Percentiles rank a stretch among this genome's conserved stretches.
Conservation (phyloP, 1,140 invertebrate species). For the Armadillidium nasatum region DNA sequence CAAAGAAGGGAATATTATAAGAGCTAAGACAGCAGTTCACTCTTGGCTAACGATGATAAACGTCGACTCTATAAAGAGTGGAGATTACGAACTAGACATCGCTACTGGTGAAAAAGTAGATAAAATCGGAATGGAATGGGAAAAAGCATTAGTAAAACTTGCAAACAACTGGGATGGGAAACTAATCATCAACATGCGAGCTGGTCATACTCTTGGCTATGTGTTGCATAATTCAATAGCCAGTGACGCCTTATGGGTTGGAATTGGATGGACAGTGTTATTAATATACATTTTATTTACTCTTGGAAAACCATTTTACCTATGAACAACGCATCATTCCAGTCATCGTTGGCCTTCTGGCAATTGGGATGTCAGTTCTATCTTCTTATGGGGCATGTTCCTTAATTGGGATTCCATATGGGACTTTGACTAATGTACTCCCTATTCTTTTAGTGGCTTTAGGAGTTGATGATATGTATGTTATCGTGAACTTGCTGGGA, state of each 20-base stretch:
- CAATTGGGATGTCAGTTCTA: constrained; percentile 55
- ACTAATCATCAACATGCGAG: constrained; percentile 54
- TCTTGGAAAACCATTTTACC: constrained; percentile 55
- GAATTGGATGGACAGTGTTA: constrained; percentile 56
- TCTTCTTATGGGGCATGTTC: constrained; percentile 57
- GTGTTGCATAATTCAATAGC: constrained; percentile 37
- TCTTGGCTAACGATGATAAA: constrained; percentile 64
- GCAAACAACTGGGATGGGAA: constrained; percentile 11
- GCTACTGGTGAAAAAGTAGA: constrained; percentile 69
- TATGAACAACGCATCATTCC: constrained; percentile 51
- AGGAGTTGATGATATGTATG: constrained; percentile 56
- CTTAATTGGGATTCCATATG: constrained; percentile 55
- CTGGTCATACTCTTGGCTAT: constrained; percentile 46
- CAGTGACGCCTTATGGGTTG: constrained; percentile 61
- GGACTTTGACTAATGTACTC: constrained; percentile 57
- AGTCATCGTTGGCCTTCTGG: constrained; percentile 51
- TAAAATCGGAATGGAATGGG: constrained; percentile 33
- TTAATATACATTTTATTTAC: constrained; percentile 56
- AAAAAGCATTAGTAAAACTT: constrained; percentile 7
- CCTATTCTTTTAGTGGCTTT: constrained; percentile 58
- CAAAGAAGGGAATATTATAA: constrained; percentile 58
- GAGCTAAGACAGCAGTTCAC: constrained; percentile 60
- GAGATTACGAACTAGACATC: constrained; percentile 54
- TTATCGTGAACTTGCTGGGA: constrained; percentile 53
- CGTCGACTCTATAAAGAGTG: constrained; percentile 57